Evolutionary conservation across 92 coral and sea anemone genomes (phyloP).

Genomic region (Blastomussa wellsi): DNA sequence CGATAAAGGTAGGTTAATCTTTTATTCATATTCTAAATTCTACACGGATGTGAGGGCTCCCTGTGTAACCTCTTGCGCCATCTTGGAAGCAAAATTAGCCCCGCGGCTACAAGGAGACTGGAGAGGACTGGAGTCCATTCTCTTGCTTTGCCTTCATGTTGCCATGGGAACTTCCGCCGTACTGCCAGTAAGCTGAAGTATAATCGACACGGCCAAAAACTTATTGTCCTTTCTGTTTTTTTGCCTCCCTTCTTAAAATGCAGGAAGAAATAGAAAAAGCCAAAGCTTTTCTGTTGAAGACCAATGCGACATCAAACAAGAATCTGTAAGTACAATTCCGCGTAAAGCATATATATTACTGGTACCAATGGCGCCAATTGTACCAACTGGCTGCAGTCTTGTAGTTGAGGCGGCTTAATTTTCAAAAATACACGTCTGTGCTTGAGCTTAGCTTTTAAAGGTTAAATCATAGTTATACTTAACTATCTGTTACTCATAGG

Average conservation of each 20-base stretch:
- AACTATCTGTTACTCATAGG: too few species aligned
- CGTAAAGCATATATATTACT: not conserved
- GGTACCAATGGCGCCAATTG: not conserved
- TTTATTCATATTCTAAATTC: not conserved
- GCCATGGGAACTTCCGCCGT: constrained; percentile 32
- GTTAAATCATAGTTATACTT: too few species aligned
- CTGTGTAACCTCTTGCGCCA: too few species aligned
- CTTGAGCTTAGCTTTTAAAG: too few species aligned
- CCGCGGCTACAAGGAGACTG: too few species aligned
- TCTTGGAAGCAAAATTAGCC: too few species aligned
- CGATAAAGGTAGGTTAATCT: not conserved
- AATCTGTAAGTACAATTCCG: constrained; percentile 88
- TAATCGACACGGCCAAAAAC: not conserved
- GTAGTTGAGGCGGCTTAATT: too few species aligned
- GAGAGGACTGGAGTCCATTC: constrained; percentile 6
- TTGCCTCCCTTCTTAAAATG: constrained; percentile 32
- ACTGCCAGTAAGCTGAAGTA: not conserved
- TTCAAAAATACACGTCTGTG: too few species aligned
- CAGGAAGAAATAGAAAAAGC: constrained; percentile 79
- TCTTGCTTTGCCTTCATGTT: constrained; percentile 13
- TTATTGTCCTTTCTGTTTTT: too few species aligned
- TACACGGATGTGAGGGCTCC: not conserved
- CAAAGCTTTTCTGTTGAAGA: constrained; percentile 72
- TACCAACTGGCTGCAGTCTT: too few species aligned
- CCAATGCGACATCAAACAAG: constrained; percentile 77